Evolutionary conservation across 1,140 invertebrate species (phyloP), one percentile per base, ranked within the genome.

Genomic region (Muscidifurax raptorellus): DNA sequence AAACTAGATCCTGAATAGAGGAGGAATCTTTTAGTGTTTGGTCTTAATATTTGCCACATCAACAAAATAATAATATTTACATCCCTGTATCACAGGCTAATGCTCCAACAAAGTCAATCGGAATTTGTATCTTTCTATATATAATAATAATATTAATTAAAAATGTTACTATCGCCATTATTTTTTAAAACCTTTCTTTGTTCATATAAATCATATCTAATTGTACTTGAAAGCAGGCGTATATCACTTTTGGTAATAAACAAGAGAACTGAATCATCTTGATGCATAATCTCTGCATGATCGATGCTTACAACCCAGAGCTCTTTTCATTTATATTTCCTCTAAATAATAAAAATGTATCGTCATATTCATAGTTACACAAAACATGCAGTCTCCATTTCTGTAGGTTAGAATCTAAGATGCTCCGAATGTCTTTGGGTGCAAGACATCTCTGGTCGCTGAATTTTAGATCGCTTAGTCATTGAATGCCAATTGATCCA

Each of bases 21-120:
- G 77, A 88, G 79, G 15, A 85, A 85, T 85, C 25, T 28, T 87
- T 28, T n/a, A 81, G 76, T 71, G 32, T 85, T 59, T 80, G 72
- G 30, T 77, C 32, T 80, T 36, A 82, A 64, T 86, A 64, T 82
- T 86, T 83, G 74, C 80, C 80, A 52, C 32, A 74, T 81, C 40
- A 88, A 86, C 74, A 89, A 88, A 80, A 86, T 64, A 72, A 87
- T 90, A 88, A 87, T 90, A 89, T 88, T 89, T 88, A 89, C 86
- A 89, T 77, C 82, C 27, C 75, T 78, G 80, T 86, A 78, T 87
- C 77, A 77, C 80, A 80, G 71, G 78, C 72, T 44, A 86, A 79
- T 40, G 69, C 59, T 52, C 44, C 76, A 88, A 89, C 52, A 78
- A 86, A 79, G 74, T 77, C 25, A 77, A 44, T 78, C 32, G 64